Conservation (phyloP, 2,888 invertebrate genomes). For the Gandaritis pyraliata region DNA sequence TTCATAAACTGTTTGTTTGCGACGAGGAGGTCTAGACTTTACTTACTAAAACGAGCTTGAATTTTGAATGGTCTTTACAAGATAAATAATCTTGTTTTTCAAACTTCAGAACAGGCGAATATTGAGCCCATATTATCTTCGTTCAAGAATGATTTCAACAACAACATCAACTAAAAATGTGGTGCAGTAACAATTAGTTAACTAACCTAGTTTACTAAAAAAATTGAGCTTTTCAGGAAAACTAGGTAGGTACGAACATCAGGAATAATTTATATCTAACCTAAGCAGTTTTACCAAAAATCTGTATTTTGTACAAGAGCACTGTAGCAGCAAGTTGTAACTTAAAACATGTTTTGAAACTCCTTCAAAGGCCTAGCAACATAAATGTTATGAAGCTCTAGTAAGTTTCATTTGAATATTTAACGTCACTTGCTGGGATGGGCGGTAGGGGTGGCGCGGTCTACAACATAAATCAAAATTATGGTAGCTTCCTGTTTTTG, state of each 20-base stretch:
- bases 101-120: neutral
- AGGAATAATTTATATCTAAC: neutral
- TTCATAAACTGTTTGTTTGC: slow-evolving; percentile 10
- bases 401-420: slow-evolving; percentile 51
- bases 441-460: slow-evolving; percentile 24
- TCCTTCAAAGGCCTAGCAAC: slow-evolving; percentile 9
- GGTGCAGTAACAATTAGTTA: too few relatives aligned
- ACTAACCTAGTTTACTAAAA: too few relatives aligned
- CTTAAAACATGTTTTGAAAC: slow-evolving; percentile 15
- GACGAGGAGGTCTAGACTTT: neutral
- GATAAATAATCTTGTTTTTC: neutral
- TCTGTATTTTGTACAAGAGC: neutral
- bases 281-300: neutral
- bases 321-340: slow-evolving; percentile 1
- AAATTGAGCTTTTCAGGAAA: too few relatives aligned
- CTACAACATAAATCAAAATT: slow-evolving; percentile 18
- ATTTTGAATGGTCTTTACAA: neutral
- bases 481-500: slow-evolving; percentile 14
- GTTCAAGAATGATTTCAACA: too few relatives aligned
- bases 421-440: slow-evolving; percentile 38
- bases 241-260: too few relatives aligned
- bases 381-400: slow-evolving; percentile 33
- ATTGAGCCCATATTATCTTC: too few relatives aligned
- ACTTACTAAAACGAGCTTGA: neutral
- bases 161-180: too few relatives aligned